phyloP scores from a whole-genome alignment of 2,888 invertebrate genomes.

The Criorhina ranunculi region DNA sequence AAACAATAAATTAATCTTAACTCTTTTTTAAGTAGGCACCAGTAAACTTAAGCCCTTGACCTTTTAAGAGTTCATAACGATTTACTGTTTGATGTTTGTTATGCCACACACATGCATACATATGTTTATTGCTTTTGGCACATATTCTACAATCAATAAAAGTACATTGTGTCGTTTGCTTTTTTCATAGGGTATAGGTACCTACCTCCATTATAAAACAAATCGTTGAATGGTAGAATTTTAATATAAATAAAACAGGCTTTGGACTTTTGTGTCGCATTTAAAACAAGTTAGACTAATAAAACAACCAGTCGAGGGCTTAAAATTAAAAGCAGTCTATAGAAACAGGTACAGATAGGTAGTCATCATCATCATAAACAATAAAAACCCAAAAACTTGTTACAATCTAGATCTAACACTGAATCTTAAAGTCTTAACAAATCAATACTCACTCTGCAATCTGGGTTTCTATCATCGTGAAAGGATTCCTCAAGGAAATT shows the following conservation, averaged over 20 bases:
- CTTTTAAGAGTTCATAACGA: not conserved
- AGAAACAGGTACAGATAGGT: no score
- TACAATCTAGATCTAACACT: not conserved
- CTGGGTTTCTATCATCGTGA: slow-evolving; percentile 67
- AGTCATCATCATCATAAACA: no score
- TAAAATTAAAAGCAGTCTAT: no score
- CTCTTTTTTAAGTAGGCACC: no score
- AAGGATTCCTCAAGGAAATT: slow-evolving; percentile 34
- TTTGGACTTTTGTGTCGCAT: no score
- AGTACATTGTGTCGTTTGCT: not conserved
- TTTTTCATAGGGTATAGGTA: not conserved
- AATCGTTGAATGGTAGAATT: no score
- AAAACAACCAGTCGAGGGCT: no score
- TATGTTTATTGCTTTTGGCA: no score
- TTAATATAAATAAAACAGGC: no score
- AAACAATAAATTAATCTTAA: not conserved
- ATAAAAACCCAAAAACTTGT: no score
- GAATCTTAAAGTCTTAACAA: not conserved
- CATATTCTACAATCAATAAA: slow-evolving; percentile 19
- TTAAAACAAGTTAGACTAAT: no score
- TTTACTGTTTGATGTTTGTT: not conserved
- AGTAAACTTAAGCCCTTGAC: not conserved
- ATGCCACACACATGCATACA: not conserved
- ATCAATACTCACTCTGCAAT: slow-evolving; percentile 68
- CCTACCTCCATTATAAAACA: not conserved